A percentile compares a stretch with the other conserved stretches of the same genome.
These are phyloP conservation scores for Etheostoma nigrum DNA, from an alignment of 2,797 vertebrate genomes.

Conservation along the genomic window DNA sequence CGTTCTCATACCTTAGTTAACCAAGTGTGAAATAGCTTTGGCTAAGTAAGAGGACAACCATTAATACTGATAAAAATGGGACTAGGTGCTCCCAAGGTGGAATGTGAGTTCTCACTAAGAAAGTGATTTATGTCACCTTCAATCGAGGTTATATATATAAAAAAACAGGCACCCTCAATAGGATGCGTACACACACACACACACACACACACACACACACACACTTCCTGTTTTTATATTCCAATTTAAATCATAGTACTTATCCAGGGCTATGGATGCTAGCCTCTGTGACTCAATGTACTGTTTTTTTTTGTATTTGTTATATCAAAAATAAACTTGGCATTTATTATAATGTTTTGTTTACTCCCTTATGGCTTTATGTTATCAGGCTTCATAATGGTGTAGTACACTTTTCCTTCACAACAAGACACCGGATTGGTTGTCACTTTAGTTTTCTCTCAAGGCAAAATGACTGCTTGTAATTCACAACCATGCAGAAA, in stretches of 20 bases:
- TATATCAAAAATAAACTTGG: not conserved
- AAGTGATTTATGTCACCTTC: slow-evolving; percentile 89
- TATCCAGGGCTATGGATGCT: not conserved
- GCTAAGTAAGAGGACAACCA: slow-evolving; percentile 88
- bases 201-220: slow-evolving; percentile 2
- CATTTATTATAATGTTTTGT: not conserved
- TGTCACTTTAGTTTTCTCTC: slow-evolving; percentile 18
- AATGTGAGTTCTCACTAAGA: slow-evolving; percentile 84
- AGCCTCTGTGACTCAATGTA: not conserved
- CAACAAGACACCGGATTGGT: slow-evolving; percentile 13
- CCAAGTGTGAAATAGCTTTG: slow-evolving; percentile 91
- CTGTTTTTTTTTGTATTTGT: too few species aligned
- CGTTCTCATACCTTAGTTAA: slow-evolving; percentile 85
- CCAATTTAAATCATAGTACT: not conserved
- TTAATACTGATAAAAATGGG: slow-evolving; percentile 89
- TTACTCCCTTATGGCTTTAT: not conserved
- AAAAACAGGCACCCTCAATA: slow-evolving; percentile 56
- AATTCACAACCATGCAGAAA: slow-evolving; percentile 17
- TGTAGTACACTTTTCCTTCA: not conserved
- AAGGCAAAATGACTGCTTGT: slow-evolving; percentile 1
- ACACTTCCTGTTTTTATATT: too few species aligned
- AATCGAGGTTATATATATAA: slow-evolving; percentile 71
- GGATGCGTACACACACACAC: slow-evolving; percentile 22
- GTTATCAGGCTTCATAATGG: not conserved
- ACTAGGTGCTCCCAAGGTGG: slow-evolving; percentile 87